Evolutionary conservation across 2,113 vertebrate genomes (phyloP).

Genomic region (Mus spicilegus): DNA sequence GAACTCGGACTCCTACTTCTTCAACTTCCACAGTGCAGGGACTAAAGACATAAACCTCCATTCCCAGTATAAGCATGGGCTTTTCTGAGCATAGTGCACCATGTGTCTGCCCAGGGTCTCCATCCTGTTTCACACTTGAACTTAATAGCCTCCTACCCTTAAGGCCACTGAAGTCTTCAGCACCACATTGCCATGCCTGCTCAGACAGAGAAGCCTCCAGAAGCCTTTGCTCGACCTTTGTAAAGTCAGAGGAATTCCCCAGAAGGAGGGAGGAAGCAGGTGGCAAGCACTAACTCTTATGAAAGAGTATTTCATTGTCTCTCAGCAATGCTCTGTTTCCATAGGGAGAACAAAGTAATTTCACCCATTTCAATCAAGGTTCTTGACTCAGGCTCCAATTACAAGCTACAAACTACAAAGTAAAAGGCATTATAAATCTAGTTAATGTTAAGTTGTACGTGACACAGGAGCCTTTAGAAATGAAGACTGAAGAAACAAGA

Average conservation of each 20-base stretch:
- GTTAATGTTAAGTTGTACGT: not conserved
- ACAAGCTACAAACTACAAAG: not conserved
- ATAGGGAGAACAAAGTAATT: not conserved
- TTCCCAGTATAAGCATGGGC: not conserved
- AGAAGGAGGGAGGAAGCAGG: not conserved
- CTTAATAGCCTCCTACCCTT: not conserved
- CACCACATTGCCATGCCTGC: not conserved
- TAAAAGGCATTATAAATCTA: not conserved
- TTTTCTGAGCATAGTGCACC: rapidly evolving
- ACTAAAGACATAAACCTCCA: not conserved
- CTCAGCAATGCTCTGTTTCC: not conserved
- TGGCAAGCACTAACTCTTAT: not conserved
- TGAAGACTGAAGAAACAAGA: not conserved
- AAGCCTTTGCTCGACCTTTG: too few species aligned
- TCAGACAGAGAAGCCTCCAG: not conserved
- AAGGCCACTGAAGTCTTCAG: not conserved
- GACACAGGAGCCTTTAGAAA: not conserved
- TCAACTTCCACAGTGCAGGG: too few species aligned
- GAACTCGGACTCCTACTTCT: not conserved
- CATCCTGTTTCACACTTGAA: not conserved
- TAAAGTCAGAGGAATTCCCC: not conserved
- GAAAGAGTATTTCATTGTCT: not conserved
- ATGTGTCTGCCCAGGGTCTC: not conserved
- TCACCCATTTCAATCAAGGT: not conserved
- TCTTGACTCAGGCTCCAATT: not conserved